Base-by-base conservation (phyloP, 2,797 vertebrate species). In the Galaxias olidus region DNA sequence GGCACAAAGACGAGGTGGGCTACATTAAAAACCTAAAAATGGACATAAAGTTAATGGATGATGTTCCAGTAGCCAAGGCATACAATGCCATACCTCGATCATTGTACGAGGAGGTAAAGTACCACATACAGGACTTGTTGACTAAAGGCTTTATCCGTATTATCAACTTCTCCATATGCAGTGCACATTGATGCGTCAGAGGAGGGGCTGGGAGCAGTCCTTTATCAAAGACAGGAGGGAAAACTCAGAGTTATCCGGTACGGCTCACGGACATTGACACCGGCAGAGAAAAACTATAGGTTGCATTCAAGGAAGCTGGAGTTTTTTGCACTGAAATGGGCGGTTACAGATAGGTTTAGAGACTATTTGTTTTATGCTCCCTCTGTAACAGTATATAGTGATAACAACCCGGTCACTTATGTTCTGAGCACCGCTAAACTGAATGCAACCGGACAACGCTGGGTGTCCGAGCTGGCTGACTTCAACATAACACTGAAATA, bases 321-420 rank as follows among this genome's bases (percentile, higher is more conserved):
- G 52, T 65, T 71, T 62, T 57, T 71, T 42, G 75, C 15, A 0
- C 65, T 77, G 0, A 71, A 71, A 4, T 73, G 63, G 69, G 62
- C 54, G 2, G 55, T 74, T 19, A 71, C 68, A 60, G 55, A 71
- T 4, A 47, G 44, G 15, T 71, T 79, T 58, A 69, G 65, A 47
- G 65, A 71, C n/a, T 73, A n/a, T n/a, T 59, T 75, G 19, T 77
- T 51, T 60, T 69, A 71, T 66, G 58, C 67, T 4, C 72, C 70
- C 9, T 68, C 60, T 56, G 64, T 73, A 0, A 72, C 61, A 43
- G 20, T 73, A 2, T 71, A 65, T 0, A 77, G 53, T 43, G 68
- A 81, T 9, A 81, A 64, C 19, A 74, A 76, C 6, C 65, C 66
- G 12, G 10, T 63, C 0, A 69, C 62, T 12, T 77, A 62, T 73